Base-by-base conservation (phyloP, 2,888 invertebrate genomes). In the Torymus texanus region DNA sequence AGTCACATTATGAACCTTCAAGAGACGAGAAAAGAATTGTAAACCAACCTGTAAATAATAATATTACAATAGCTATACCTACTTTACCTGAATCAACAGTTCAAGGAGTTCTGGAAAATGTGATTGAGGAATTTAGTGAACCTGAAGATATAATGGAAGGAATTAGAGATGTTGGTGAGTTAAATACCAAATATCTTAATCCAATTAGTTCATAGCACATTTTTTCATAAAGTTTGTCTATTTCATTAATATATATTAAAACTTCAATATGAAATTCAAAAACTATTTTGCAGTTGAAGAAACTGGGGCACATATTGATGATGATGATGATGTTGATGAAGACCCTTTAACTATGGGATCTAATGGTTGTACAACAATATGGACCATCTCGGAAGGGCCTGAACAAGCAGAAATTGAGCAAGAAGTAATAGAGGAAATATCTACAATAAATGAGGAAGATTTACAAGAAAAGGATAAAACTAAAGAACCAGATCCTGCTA, bases 141-240 rank as follows among this genome's bases (percentile, higher is more conserved):
- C 94, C 96, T 0, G 96, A 96, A 88, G 96, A 96, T 90, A 92
- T 96, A 89, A 95, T 96, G 93, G 96, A 95, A 86, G 96, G 96
- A 66, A 96, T 96, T 85, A 93, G 95, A 84, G 95, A 95, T 84
- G 94, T 95, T 14, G 95, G 95, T 83, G 93, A 21, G 16, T 65
- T 21, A 55, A 68, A 74, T 68, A 5, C 10, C n/a, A 24, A 53
- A 16, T 67, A 16, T 51, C 62, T 63, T 67, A 67, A 68, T 14
- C 41, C 16, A 59, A 56, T 24, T 1, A 59, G n/a, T 41, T 71
- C 21, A 18, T 67, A 56, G n/a, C 13, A 58, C 2, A 50, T 75
- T 51, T 59, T 75, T 66, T 59, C 58, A 59, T 29, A 29, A 29
- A 29, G 5, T 51, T 77, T 41, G 10, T 13, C n/a, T 24, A 16